Percentiles rank a stretch among this genome's conserved stretches.
phyloP scores from a whole-genome alignment of 2,797 vertebrate genomes.

The Masticophis lateralis region DNA sequence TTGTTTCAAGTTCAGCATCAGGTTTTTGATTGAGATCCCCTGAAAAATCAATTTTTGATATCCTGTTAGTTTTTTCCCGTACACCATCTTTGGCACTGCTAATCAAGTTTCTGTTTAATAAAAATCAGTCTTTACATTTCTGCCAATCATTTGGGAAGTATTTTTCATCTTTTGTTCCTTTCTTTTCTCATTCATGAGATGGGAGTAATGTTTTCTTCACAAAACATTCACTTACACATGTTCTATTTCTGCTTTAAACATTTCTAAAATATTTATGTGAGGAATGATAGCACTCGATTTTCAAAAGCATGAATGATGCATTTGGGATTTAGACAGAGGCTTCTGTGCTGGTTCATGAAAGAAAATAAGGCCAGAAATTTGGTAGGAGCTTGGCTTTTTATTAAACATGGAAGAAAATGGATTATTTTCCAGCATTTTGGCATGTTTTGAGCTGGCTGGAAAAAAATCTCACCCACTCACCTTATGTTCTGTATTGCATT shows the following conservation, averaged over 20 bases:
- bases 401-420: neutral
- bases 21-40: neutral
- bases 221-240: neutral
- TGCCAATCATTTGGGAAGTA: neutral
- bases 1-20: neutral
- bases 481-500: neutral
- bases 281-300: neutral
- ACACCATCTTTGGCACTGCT: neutral
- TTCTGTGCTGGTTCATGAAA: neutral
- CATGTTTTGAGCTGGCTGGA: neutral
- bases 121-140: neutral
- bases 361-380: neutral
- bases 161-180: conserved; percentile 5
- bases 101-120: neutral
- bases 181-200: neutral
- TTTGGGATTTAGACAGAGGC: neutral
- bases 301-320: neutral
- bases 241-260: neutral
- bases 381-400: neutral
- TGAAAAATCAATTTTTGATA: neutral
- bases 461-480: neutral
- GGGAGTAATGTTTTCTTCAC: conserved; percentile 25
- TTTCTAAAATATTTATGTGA: neutral
- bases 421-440: neutral
- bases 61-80: neutral